phyloP scores from a whole-genome alignment of 1,140 invertebrate genomes.

The Bombus sylvicola region DNA sequence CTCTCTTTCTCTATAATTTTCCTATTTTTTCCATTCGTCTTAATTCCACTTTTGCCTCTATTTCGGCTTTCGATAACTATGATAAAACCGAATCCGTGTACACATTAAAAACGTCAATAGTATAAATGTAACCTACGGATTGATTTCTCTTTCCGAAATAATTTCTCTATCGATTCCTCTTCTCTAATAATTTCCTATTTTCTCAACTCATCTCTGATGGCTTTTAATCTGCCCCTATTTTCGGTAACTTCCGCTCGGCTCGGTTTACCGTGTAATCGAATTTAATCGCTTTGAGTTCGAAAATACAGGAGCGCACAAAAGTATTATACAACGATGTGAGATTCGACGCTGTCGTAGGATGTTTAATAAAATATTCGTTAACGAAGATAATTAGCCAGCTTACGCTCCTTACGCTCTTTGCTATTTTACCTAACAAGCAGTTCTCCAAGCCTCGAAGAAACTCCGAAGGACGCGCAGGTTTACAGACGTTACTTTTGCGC shows the following conservation, averaged over 20 bases:
- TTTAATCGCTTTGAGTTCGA: background rate
- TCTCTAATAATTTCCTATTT: background rate
- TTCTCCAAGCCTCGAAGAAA: background rate
- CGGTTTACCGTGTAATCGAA: background rate
- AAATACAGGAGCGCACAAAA: background rate
- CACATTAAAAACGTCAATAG: too few species aligned
- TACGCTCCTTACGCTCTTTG: background rate
- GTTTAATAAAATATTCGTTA: background rate
- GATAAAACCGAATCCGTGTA: too few species aligned
- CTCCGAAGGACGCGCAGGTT: background rate
- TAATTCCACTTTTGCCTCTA: too few species aligned
- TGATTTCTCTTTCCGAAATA: background rate
- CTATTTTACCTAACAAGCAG: background rate
- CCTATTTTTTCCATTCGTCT: too few species aligned
- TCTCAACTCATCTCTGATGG: background rate
- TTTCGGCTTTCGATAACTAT: too few species aligned
- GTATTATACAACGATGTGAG: background rate
- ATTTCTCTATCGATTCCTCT: background rate
- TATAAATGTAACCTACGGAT: too few species aligned
- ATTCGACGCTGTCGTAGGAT: background rate
- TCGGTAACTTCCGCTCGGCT: background rate
- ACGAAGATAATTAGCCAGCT: background rate
- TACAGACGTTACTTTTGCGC: background rate
- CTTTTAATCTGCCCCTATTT: background rate
- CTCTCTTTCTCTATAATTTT: too few species aligned